Evolutionary conservation across 2,888 invertebrate species (phyloP).

Genomic region (Drosophila crucigera): DNA sequence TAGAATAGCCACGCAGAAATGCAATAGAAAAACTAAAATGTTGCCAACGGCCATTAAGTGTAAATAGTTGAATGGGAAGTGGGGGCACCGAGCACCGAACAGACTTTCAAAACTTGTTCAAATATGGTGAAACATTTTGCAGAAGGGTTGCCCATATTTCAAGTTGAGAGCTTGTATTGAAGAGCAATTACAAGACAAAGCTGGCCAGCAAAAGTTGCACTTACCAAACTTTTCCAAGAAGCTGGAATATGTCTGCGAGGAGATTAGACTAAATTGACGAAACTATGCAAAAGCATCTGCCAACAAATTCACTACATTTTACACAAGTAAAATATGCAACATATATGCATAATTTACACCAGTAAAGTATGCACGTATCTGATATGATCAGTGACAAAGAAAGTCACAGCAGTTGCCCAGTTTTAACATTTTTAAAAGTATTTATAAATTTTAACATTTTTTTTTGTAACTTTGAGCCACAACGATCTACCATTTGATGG

Average conservation of each 20-base stretch:
- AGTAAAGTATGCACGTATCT: background rate
- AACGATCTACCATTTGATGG: background rate
- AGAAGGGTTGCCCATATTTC: slow-evolving; percentile 30
- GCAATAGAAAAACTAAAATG: slow-evolving; percentile 41
- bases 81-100: slow-evolving; percentile 6
- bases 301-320: slow-evolving; percentile 22
- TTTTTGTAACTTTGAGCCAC: background rate
- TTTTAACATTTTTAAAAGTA: slow-evolving; percentile 1
- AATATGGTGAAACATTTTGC: slow-evolving; percentile 42
- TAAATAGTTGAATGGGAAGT: slow-evolving; percentile 36
- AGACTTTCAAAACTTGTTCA: slow-evolving; percentile 49
- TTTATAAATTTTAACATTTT: slow-evolving; percentile 2
- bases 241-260: slow-evolving; percentile 31
- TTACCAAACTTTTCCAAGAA: slow-evolving; percentile 40
- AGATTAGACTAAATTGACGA: slow-evolving; percentile 38
- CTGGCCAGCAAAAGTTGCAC: slow-evolving; percentile 38
- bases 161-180: slow-evolving; percentile 40
- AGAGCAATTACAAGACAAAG: slow-evolving; percentile 53
- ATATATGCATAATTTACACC: slow-evolving; percentile 8
- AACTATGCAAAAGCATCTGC: slow-evolving; percentile 31
- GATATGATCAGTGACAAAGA: background rate
- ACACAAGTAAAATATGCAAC: background rate
- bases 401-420: background rate
- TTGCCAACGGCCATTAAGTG: slow-evolving; percentile 63
- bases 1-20: slow-evolving; percentile 39